A percentile compares a stretch with the other conserved stretches of the same genome.
Conservation (phyloP, 1,140 invertebrate genomes). For the Diplogasteroides magnus region DNA sequence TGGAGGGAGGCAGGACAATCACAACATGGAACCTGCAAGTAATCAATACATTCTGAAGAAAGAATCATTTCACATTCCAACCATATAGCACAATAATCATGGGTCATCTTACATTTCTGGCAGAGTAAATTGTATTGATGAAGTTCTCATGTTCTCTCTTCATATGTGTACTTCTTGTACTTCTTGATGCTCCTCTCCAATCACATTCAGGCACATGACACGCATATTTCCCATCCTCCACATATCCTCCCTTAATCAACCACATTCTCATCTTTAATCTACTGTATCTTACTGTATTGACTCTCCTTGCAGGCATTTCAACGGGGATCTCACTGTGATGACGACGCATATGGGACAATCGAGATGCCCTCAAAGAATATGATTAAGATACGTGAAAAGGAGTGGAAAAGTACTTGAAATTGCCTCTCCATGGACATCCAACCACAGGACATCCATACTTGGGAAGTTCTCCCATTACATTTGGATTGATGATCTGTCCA, state of each 20-base stretch:
- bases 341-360: slow-evolving; percentile 18
- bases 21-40: slow-evolving; percentile 12
- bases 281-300: neutral
- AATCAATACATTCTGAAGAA: slow-evolving; percentile 2
- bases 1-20: slow-evolving; percentile 5
- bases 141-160: slow-evolving; percentile 12
- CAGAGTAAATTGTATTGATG: neutral
- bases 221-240: slow-evolving; percentile 10
- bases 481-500: neutral
- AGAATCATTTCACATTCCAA: slow-evolving; percentile 2
- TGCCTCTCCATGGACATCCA: slow-evolving; percentile 25
- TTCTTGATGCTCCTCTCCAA: slow-evolving; percentile 19
- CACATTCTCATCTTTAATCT: neutral
- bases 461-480: slow-evolving; percentile 1
- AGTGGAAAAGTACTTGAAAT: slow-evolving; percentile 9
- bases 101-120: slow-evolving; percentile 1
- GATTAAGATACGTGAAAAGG: neutral
- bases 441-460: slow-evolving; percentile 6
- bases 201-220: slow-evolving; percentile 14
- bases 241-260: slow-evolving; percentile 14
- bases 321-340: slow-evolving; percentile 12
- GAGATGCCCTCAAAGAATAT: slow-evolving; percentile 1
- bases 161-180: slow-evolving; percentile 14
- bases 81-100: no score
- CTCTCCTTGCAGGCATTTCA: slow-evolving; percentile 8